Evolutionary conservation across 2,888 invertebrate genomes (phyloP).

Genomic region (Baronia brevicornis): DNA sequence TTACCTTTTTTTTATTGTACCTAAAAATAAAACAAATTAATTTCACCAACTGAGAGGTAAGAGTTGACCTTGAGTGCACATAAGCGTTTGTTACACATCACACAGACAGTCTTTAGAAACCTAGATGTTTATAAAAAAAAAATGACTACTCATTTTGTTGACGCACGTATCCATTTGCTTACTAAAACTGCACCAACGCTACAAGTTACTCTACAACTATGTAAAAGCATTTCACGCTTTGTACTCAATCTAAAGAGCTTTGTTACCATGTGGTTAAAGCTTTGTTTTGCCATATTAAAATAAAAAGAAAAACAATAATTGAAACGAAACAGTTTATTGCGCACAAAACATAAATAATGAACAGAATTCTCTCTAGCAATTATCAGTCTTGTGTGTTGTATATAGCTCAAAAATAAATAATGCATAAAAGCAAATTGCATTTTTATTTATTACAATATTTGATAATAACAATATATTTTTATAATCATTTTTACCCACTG

Average conservation of each 20-base stretch:
- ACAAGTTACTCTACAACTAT: slow-evolving; percentile 3
- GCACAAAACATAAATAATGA: slow-evolving; percentile 69
- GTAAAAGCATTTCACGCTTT: slow-evolving; percentile 12
- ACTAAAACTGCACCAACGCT: slow-evolving; percentile 29
- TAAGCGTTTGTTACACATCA: slow-evolving; percentile 51
- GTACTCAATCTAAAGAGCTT: slow-evolving; percentile 7
- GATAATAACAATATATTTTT: slow-evolving; percentile 18
- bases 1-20: no score
- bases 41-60: not conserved
- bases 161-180: slow-evolving; percentile 56
- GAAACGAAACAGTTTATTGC: slow-evolving; percentile 69
- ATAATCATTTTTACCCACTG: slow-evolving; percentile 19
- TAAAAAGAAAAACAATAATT: slow-evolving; percentile 57
- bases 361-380: slow-evolving; percentile 50
- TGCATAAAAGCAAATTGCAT: slow-evolving; percentile 60
- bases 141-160: slow-evolving; percentile 16
- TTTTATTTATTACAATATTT: slow-evolving; percentile 27
- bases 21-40: not conserved
- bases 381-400: slow-evolving; percentile 75
- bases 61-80: slow-evolving; percentile 12
- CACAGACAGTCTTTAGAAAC: slow-evolving; percentile 44
- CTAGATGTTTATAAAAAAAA: slow-evolving; percentile 11
- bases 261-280: slow-evolving; percentile 20
- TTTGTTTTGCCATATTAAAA: slow-evolving; percentile 28
- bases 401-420: slow-evolving; percentile 67